Conservation (phyloP, 2,888 invertebrate species). For the Adelphocoris suturalis region DNA sequence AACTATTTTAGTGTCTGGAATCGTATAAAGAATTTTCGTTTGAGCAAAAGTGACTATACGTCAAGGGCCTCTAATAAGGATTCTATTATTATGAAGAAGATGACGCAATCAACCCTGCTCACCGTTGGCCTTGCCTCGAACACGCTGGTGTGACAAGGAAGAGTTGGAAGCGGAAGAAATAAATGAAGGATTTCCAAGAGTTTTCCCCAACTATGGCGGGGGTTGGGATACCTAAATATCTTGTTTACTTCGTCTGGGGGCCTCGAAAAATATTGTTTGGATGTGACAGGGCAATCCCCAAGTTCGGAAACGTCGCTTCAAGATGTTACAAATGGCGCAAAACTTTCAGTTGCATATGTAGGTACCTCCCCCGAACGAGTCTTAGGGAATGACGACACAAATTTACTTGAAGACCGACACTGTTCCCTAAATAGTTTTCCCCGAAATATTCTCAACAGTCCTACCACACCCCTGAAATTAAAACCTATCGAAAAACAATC, state of each 20-base stretch:
- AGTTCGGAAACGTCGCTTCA: not conserved
- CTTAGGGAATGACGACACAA: no score
- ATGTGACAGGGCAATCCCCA: constrained; percentile 40
- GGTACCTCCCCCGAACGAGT: not conserved
- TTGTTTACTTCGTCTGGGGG: constrained; percentile 27
- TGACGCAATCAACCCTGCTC: not conserved
- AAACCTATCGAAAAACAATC: no score
- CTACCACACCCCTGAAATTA: no score
- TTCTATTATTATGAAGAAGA: no score
- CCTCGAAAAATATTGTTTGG: constrained; percentile 46
- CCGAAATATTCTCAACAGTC: no score
- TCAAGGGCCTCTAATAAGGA: no score
- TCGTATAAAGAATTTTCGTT: no score
- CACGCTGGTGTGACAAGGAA: not conserved
- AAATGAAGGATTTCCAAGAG: constrained; percentile 49
- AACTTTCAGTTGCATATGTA: constrained; percentile 9
- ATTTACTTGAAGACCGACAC: no score
- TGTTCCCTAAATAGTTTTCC: no score
- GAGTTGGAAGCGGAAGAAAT: constrained; percentile 40
- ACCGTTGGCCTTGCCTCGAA: not conserved
- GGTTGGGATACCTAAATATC: not conserved
- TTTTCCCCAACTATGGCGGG: not conserved
- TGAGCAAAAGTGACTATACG: no score
- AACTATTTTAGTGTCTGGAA: no score
- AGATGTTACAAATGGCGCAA: constrained; percentile 32